These are phyloP conservation scores for Charaxes varanes DNA, from an alignment of 1,140 invertebrate genomes.

Conservation along the genomic window DNA sequence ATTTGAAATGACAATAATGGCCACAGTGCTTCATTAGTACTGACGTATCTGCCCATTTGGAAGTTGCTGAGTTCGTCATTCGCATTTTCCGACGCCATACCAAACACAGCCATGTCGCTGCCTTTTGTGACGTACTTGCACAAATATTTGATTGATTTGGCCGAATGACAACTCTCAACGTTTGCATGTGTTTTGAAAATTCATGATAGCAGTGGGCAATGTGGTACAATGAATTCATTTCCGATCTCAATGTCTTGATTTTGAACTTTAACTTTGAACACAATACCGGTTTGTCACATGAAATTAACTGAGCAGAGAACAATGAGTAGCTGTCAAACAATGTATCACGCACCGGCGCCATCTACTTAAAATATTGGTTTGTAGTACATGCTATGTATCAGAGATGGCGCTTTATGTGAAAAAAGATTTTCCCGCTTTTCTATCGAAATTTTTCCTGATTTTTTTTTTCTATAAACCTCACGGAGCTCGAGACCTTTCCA, in stretches of 20 bases:
- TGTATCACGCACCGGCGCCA: slow-evolving; percentile 23
- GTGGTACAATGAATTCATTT: too few relatives aligned
- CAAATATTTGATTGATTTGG: slow-evolving; percentile 1
- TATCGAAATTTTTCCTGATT: too few relatives aligned
- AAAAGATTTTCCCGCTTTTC: too few relatives aligned
- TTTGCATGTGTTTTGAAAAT: neutral
- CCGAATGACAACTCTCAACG: slow-evolving; percentile 1
- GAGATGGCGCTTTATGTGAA: slow-evolving; percentile 7
- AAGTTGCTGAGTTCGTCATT: slow-evolving; percentile 28
- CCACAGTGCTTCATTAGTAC: slow-evolving; percentile 62
- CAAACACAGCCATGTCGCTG: slow-evolving; percentile 23
- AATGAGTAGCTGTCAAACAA: slow-evolving; percentile 24
- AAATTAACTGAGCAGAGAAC: slow-evolving; percentile 24
- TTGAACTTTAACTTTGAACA: neutral
- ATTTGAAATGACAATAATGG: slow-evolving; percentile 55
- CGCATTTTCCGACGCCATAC: slow-evolving; percentile 23
- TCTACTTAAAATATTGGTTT: slow-evolving; percentile 15
- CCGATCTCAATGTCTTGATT: too few relatives aligned
- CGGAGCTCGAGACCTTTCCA: too few relatives aligned
- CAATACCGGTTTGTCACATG: slow-evolving; percentile 19
- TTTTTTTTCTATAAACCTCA: too few relatives aligned
- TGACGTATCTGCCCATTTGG: slow-evolving; percentile 24
- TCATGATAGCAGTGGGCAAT: too few relatives aligned
- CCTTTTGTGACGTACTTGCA: slow-evolving; percentile 1
- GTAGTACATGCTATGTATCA: slow-evolving; percentile 15